Percentiles rank a stretch among this genome's conserved stretches.
Evolutionary conservation across 1,140 invertebrate species (phyloP).

Genomic region (Sipha flava): DNA sequence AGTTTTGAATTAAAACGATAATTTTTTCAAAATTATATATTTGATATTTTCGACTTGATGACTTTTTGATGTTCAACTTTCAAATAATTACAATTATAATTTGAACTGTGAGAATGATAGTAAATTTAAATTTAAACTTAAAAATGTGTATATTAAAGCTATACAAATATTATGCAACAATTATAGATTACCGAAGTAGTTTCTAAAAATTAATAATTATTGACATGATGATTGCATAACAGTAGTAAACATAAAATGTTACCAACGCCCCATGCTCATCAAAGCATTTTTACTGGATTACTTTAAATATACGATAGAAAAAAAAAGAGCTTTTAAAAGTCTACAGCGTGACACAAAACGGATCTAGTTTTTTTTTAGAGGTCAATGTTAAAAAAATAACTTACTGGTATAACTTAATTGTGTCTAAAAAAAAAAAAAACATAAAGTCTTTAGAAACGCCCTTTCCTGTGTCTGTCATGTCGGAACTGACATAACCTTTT

Average conservation of each 20-base stretch:
- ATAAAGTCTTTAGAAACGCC: conserved; percentile 8
- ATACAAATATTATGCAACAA: too few species aligned
- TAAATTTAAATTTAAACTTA: too few species aligned
- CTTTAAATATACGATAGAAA: neutral
- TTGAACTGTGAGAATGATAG: too few species aligned
- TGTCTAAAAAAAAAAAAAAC: neutral
- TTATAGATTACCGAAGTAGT: neutral
- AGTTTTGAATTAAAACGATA: too few species aligned
- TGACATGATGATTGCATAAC: neutral
- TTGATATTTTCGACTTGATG: too few species aligned
- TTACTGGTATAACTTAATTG: neutral
- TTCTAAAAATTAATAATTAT: neutral
- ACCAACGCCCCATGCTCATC: neutral
- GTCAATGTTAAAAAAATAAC: neutral
- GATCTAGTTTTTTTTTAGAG: neutral
- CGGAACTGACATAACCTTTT: neutral
- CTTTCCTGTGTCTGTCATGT: neutral
- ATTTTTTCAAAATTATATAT: too few species aligned
- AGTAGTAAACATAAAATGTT: neutral
- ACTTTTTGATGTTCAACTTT: too few species aligned
- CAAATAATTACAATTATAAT: too few species aligned
- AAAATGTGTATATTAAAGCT: too few species aligned
- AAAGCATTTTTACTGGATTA: neutral
- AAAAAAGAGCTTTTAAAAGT: neutral
- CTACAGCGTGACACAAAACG: neutral